phyloP scores from a whole-genome alignment of 64 coral and sea anemone genomes.

The Trachythela sp. region DNA sequence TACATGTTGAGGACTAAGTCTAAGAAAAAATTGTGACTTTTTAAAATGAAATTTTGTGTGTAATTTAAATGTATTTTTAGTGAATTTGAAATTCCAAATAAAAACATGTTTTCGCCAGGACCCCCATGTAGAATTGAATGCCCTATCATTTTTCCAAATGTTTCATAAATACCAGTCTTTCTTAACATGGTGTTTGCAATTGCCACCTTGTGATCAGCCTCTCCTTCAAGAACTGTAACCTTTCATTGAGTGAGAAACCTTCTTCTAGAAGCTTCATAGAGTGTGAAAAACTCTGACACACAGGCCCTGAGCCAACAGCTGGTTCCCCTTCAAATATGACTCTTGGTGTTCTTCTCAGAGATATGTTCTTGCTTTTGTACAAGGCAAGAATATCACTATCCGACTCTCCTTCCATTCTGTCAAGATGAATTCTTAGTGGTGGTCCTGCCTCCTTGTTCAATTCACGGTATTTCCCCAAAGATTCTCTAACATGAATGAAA shows the following conservation, averaged over 20 bases:
- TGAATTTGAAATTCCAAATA: no score
- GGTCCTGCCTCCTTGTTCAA: neutral
- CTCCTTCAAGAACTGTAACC: neutral
- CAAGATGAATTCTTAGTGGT: conserved; percentile 18
- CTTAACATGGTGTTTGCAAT: neutral
- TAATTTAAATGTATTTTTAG: no score
- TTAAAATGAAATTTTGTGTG: no score
- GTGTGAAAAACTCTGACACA: conserved; percentile 7
- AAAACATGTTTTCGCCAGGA: no score
- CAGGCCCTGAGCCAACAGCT: conserved; percentile 32
- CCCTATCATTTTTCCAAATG: neutral
- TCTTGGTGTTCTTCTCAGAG: neutral
- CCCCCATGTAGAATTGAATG: neutral
- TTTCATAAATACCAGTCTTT: neutral
- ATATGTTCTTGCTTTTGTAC: neutral
- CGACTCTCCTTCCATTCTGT: conserved; percentile 20
- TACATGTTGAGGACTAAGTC: no score
- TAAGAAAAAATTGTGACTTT: no score
- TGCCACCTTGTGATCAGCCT: neutral
- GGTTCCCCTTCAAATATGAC: conserved; percentile 36
- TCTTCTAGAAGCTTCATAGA: no score
- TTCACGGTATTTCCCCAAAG: neutral
- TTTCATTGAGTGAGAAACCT: neutral
- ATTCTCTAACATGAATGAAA: no score
- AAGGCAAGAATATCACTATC: neutral